Evolutionary conservation across 1,140 invertebrate species (phyloP).

Genomic region (Diorhabda elongata): DNA sequence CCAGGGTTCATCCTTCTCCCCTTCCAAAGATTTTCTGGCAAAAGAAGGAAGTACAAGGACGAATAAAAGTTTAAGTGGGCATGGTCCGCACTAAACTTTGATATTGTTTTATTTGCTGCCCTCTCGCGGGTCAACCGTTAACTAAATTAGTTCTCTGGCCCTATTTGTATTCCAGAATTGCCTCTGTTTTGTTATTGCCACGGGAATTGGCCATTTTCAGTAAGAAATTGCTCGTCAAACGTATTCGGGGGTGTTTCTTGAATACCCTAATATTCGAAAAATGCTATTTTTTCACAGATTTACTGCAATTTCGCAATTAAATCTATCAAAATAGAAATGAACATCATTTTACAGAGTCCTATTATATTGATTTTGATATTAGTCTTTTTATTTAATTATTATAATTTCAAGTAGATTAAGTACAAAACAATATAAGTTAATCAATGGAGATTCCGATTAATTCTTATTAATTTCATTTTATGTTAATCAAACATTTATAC

Average conservation of each 20-base stretch:
- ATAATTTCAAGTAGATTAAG: no score
- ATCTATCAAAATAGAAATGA: no score
- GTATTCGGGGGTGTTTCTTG: slow-evolving; percentile 3
- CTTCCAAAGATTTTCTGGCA: neutral
- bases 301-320: no score
- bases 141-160: slow-evolving; percentile 44
- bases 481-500: no score
- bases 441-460: no score
- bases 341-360: no score
- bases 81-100: slow-evolving; percentile 45
- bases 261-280: no score
- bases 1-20: neutral
- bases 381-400: no score
- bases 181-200: slow-evolving; percentile 35
- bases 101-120: slow-evolving; percentile 48
- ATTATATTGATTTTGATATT: no score
- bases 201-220: slow-evolving; percentile 37
- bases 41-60: slow-evolving; percentile 5
- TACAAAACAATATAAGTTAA: no score
- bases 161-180: slow-evolving; percentile 48
- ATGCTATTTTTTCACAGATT: no score
- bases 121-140: slow-evolving; percentile 46
- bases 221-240: slow-evolving; percentile 32
- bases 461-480: no score
- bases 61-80: slow-evolving; percentile 35